Percentiles rank a stretch among this genome's conserved stretches.
phyloP scores from a whole-genome alignment of 2,113 vertebrate genomes.

The Pelecanoides urinatrix region DNA sequence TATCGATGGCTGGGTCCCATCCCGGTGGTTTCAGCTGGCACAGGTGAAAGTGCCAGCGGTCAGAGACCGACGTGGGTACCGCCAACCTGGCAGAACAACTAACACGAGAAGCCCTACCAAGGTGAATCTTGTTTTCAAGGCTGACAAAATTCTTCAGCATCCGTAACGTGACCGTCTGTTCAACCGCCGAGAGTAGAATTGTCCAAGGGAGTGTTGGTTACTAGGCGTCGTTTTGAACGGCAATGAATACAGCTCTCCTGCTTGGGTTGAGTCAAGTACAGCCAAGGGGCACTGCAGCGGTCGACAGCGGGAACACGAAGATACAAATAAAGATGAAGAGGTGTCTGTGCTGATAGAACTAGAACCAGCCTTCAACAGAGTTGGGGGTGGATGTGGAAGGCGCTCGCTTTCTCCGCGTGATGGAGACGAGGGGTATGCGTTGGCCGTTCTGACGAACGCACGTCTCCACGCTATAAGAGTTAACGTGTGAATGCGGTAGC shows the following conservation, averaged over 20 bases:
- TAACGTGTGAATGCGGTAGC: not conserved
- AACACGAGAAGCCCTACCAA: too few species aligned
- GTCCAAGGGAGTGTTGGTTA: not conserved
- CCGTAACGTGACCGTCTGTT: not conserved
- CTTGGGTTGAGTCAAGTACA: not conserved
- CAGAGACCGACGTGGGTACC: not conserved
- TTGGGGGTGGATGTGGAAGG: not conserved
- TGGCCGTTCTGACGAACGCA: not conserved
- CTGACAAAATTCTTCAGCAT: not conserved
- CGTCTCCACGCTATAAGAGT: not conserved
- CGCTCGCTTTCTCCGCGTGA: not conserved
- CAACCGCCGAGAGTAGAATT: not conserved
- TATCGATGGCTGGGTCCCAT: not conserved
- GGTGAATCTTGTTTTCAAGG: not conserved
- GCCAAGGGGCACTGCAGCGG: too few species aligned
- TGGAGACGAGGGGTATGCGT: accelerated
- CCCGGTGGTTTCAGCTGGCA: too few species aligned
- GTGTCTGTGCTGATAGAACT: too few species aligned
- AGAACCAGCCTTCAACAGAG: not conserved
- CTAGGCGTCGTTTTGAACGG: not conserved
- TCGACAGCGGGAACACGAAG: not conserved
- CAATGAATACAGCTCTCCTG: not conserved
- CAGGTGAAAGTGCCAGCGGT: too few species aligned
- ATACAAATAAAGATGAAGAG: not conserved
- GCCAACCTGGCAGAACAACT: not conserved